Percentiles rank a stretch among this genome's conserved stretches.
Conservation (phyloP, 2,797 vertebrate species). For the Paratrypauchen microcephalus region DNA sequence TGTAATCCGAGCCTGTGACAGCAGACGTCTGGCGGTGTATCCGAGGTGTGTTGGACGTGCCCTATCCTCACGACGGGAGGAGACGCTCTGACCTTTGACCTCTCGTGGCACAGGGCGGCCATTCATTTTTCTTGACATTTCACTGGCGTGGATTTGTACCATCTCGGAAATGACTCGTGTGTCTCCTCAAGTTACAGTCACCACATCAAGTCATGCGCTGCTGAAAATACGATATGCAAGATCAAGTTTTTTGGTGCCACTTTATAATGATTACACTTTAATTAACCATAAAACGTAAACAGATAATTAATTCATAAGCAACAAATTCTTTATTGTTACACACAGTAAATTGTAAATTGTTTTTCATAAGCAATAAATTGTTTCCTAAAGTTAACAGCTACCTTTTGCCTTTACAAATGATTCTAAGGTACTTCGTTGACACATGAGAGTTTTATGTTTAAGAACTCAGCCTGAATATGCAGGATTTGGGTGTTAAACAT, state of each 20-base stretch:
- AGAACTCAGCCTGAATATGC: too few species aligned
- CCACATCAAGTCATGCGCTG: background rate
- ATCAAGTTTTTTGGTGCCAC: background rate
- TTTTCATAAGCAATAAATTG: too few species aligned
- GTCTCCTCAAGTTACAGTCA: background rate
- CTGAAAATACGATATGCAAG: background rate
- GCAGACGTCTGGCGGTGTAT: slow-evolving; percentile 9
- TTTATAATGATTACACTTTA: too few species aligned
- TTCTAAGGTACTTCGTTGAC: too few species aligned
- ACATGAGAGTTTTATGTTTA: too few species aligned
- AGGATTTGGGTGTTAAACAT: too few species aligned
- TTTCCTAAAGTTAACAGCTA: too few species aligned
- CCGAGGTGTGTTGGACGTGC: background rate
- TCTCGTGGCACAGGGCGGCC: background rate
- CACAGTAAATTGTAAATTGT: too few species aligned
- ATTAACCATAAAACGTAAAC: too few species aligned
- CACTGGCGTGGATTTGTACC: background rate
- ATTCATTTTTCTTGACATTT: slow-evolving; percentile 1
- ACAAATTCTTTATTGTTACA: too few species aligned
- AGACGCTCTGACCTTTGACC: slow-evolving; percentile 3
- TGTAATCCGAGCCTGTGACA: background rate
- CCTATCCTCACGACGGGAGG: background rate
- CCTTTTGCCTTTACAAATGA: too few species aligned
- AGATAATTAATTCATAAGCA: too few species aligned
- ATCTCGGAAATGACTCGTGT: background rate